Base-by-base conservation (phyloP, 2,888 invertebrate species). In the Crocallis elinguaria region DNA sequence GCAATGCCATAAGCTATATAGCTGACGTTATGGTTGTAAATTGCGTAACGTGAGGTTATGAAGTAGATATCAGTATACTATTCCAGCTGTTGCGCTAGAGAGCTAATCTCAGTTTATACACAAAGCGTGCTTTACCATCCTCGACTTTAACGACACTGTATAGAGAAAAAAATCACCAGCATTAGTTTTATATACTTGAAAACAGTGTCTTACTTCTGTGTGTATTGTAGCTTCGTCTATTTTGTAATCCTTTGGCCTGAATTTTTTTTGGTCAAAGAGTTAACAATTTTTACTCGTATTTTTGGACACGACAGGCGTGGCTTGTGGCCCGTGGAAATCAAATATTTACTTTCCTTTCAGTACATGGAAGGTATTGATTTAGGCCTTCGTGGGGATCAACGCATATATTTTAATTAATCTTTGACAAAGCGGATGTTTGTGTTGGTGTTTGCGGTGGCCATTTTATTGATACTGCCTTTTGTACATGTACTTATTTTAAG, bases 351-450 rank as follows among this genome's bases (percentile, higher is more conserved):
- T 19, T 39, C 38, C 21, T n/a, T 25, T 27, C 38, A 29, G 25
- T 42, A 37, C 37, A 49, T 43, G 30, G n/a, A 17, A 19, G 19
- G 30, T 56, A 58, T 61, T 58, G 58, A 61, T 58, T 58, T 58
- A 61, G 58, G 58, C 25, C 44, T 32, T 16, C 35, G 23, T 30
- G 21, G 30, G 37, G 36, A 38, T 45, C 48, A 42, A 11, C 51
- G 43, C 44, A 55, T 58, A 46, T 43, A 52, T 52, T 55, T 55
- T 52, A 51, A 60, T 60, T 57, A 53, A 29, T 19, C 25, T 12
- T 30, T 30, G 16, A 25, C n/a, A 19, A 41, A 35, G 39, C 12
- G 19, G 33, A 30, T 13, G 29, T 32, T 41, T 21, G n/a, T n/a
- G n/a, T n/a, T n/a, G n/a, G n/a, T 3, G n/a, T 27, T 19, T 38